A percentile compares a stretch with the other conserved stretches of the same genome.
Evolutionary conservation across 1,140 invertebrate genomes (phyloP).

Genomic region (Pseudobourletiella spinata): DNA sequence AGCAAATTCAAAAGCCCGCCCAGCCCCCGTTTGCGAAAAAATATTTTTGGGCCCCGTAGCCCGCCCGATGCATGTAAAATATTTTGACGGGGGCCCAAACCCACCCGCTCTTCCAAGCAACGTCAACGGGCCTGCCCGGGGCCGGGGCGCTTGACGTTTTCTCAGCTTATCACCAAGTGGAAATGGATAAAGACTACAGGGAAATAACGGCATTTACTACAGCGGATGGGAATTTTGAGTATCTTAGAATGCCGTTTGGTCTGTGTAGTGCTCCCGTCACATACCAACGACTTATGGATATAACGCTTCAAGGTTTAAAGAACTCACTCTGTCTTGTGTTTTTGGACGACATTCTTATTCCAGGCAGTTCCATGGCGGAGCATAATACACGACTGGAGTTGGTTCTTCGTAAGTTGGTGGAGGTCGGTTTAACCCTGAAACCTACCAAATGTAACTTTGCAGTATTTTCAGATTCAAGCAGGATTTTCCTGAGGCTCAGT

Average conservation of each 20-base stretch:
- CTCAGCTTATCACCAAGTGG: no score
- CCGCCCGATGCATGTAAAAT: no score
- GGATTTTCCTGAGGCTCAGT: no score
- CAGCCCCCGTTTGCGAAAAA: no score
- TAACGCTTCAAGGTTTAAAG: constrained; percentile 1
- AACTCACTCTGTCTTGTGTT: not conserved
- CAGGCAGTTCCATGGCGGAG: constrained; percentile 36
- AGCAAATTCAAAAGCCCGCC: no score
- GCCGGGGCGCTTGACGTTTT: constrained; percentile 4
- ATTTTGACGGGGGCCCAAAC: no score
- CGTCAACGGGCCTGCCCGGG: no score
- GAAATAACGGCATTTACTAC: constrained; percentile 39
- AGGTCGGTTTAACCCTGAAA: constrained; percentile 38
- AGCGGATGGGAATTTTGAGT: constrained; percentile 33
- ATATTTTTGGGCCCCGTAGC: no score
- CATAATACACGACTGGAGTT: constrained; percentile 38
- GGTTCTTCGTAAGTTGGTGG: constrained; percentile 37
- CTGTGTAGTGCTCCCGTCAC: constrained; percentile 29
- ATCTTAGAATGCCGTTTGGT: constrained; percentile 36
- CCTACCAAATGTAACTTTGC: constrained; percentile 39
- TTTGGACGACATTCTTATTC: constrained; percentile 20
- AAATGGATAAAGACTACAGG: constrained; percentile 21
- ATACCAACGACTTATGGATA: constrained; percentile 32
- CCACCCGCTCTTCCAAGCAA: no score
- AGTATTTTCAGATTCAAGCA: no score